A percentile compares a stretch with the other conserved stretches of the same genome.
Evolutionary conservation across 2,888 invertebrate species (phyloP).

Genomic region (Camponotus fellah): DNA sequence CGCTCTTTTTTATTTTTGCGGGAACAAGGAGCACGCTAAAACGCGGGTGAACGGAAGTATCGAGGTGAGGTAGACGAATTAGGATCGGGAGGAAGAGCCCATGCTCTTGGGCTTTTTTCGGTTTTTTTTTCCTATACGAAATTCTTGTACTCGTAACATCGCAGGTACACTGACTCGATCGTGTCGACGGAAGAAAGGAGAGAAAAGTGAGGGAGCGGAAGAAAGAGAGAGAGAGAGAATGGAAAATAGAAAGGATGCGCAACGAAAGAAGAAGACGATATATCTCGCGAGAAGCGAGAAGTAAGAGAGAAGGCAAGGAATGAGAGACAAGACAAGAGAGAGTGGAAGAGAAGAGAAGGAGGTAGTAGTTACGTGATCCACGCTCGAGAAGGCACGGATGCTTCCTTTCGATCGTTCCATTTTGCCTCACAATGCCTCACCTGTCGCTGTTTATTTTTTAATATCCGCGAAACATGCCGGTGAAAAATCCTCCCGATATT

Average conservation of each 20-base stretch:
- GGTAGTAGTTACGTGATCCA: constrained; percentile 81
- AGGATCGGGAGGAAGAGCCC: constrained; percentile 73
- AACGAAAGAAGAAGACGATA: constrained; percentile 17
- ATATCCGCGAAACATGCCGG: constrained; percentile 21
- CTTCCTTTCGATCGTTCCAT: constrained; percentile 69
- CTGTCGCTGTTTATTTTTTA: constrained; percentile 58
- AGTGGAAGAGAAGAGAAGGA: constrained; percentile 15
- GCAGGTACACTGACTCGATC: constrained; percentile 74
- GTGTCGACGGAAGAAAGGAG: constrained; percentile 70
- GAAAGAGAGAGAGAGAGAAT: neutral
- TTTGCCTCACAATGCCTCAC: constrained; percentile 66
- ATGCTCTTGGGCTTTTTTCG: constrained; percentile 61
- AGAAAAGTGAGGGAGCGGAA: constrained; percentile 45
- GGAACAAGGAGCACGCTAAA: constrained; percentile 52
- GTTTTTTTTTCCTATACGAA: constrained; percentile 70
- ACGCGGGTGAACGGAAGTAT: constrained; percentile 75
- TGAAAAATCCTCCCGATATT: neutral
- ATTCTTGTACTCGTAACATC: constrained; percentile 77
- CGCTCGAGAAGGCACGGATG: constrained; percentile 81
- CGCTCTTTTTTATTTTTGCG: constrained; percentile 30
- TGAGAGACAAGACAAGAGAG: constrained; percentile 62
- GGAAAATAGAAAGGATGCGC: constrained; percentile 45
- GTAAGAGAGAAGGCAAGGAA: constrained; percentile 63
- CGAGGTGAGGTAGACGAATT: constrained; percentile 71
- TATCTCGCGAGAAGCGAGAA: constrained; percentile 35